Evolutionary conservation across 2,797 vertebrate species (phyloP).

Genomic region (Pogonophryne albipinna): DNA sequence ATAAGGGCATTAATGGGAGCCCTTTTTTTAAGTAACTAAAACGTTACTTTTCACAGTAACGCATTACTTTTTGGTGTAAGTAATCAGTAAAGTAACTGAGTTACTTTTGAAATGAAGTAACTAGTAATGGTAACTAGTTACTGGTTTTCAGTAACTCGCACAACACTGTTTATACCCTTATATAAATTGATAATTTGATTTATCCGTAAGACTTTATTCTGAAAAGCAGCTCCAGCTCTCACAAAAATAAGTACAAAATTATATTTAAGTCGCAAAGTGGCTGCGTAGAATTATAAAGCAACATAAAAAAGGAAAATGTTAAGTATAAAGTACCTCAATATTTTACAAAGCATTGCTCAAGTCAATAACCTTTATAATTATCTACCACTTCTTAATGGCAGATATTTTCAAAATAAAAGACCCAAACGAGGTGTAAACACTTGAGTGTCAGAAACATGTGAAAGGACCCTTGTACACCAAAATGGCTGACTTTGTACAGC

Average conservation of each 20-base stretch:
- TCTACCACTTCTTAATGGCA: neutral
- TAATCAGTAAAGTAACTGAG: no score
- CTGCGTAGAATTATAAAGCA: neutral
- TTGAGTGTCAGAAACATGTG: constrained; percentile 16
- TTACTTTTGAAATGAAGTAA: no score
- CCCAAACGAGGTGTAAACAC: constrained; percentile 24
- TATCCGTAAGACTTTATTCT: neutral
- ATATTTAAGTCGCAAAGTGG: neutral
- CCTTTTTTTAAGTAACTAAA: no score
- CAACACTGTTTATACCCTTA: neutral
- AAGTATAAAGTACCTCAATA: neutral
- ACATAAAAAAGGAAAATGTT: neutral
- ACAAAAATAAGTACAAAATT: neutral
- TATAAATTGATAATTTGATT: neutral
- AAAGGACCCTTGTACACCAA: constrained; percentile 2
- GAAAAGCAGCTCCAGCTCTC: neutral
- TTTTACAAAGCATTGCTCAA: neutral
- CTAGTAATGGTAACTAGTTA: no score
- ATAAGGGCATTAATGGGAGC: no score
- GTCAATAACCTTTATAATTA: neutral
- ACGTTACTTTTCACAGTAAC: no score
- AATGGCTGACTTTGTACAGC: constrained; percentile 5
- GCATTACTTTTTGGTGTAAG: no score
- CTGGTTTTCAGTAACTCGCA: no score
- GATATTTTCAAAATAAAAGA: constrained; percentile 24